phyloP scores from a whole-genome alignment of 2,797 vertebrate species.

The Florisuga fusca region DNA sequence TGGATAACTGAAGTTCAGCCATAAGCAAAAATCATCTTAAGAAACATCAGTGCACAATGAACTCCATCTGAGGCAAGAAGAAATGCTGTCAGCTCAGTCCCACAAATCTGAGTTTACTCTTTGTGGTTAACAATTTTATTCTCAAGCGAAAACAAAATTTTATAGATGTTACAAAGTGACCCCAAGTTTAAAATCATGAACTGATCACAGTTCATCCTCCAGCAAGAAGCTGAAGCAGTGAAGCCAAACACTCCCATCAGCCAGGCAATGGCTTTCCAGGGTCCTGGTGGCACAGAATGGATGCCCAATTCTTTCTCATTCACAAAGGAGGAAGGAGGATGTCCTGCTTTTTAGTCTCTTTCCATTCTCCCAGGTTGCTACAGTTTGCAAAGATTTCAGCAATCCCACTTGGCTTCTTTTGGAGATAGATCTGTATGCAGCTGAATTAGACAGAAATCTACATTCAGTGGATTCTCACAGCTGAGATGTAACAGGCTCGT shows the following conservation, averaged over 20 bases:
- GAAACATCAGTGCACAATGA: neutral
- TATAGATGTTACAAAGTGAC: neutral
- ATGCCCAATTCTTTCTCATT: neutral
- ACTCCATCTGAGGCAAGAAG: neutral
- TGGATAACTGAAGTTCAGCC: neutral
- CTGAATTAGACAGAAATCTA: neutral
- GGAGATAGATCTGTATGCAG: neutral
- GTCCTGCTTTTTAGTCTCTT: neutral
- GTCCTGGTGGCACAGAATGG: neutral
- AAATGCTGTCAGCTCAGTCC: neutral
- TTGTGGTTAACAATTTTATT: neutral
- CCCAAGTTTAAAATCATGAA: neutral
- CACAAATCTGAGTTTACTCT: neutral
- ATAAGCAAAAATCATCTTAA: neutral
- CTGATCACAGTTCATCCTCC: neutral
- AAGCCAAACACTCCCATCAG: neutral
- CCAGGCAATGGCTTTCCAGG: neutral
- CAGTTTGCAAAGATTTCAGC: neutral
- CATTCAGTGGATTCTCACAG: neutral
- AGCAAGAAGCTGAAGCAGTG: neutral
- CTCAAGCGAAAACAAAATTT: neutral
- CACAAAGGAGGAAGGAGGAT: neutral
- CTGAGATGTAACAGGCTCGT: neutral
- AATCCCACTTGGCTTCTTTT: neutral
- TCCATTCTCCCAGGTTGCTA: neutral